These are phyloP conservation scores for Drosophila willistoni DNA, from an alignment of 1,140 invertebrate genomes.

Conservation along the genomic window DNA sequence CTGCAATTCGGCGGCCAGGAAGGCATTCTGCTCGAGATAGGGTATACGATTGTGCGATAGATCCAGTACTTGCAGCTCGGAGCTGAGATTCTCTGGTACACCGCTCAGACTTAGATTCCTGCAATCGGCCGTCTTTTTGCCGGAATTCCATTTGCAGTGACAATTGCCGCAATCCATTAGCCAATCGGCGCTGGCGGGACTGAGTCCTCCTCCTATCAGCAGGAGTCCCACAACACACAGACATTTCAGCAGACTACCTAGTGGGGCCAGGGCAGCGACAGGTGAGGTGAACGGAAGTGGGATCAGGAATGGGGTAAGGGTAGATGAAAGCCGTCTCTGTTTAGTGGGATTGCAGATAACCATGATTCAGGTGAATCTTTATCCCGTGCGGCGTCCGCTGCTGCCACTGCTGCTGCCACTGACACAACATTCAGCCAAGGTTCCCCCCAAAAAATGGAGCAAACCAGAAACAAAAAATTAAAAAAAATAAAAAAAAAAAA, in stretches of 20 bases:
- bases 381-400: slow-evolving; percentile 10
- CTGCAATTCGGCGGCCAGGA: slow-evolving; percentile 87
- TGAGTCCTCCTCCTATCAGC: neutral
- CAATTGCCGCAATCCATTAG: slow-evolving; percentile 85
- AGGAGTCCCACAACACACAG: slow-evolving; percentile 16
- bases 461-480: neutral
- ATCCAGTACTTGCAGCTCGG: slow-evolving; percentile 90
- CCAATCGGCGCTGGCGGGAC: slow-evolving; percentile 83
- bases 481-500: neutral
- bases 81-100: slow-evolving; percentile 88
- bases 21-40: slow-evolving; percentile 87
- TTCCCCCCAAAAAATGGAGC: neutral
- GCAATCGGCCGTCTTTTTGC: slow-evolving; percentile 92
- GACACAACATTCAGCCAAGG: slow-evolving; percentile 10
- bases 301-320: slow-evolving; percentile 6
- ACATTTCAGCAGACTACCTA: neutral
- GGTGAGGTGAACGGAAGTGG: too few species aligned
- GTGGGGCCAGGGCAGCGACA: neutral
- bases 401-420: slow-evolving; percentile 11
- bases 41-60: slow-evolving; percentile 88
- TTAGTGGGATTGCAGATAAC: slow-evolving; percentile 3
- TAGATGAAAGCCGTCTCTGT: slow-evolving; percentile 1
- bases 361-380: slow-evolving; percentile 9
- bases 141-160: slow-evolving; percentile 90
- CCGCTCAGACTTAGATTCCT: slow-evolving; percentile 85